These are phyloP conservation scores for Drosophila funebris DNA, from an alignment of 1,140 invertebrate species.

Conservation along the genomic window DNA sequence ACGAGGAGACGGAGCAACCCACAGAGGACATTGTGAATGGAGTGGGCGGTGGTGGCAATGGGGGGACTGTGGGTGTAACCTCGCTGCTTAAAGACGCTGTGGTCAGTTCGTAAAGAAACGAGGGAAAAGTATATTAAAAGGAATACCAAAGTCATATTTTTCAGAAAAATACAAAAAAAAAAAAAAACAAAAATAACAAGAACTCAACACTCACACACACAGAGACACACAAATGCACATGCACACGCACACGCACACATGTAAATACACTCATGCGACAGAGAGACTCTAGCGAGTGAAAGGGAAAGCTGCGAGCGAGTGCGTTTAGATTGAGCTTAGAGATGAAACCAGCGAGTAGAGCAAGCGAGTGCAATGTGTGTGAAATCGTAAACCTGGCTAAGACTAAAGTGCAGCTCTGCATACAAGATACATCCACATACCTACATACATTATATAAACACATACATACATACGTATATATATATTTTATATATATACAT, in stretches of 20 bases:
- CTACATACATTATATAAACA: conserved; percentile 21
- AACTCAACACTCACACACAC: conserved; percentile 37
- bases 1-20: conserved; percentile 10
- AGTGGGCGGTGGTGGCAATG: background rate
- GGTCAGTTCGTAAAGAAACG: conserved; percentile 58
- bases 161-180: conserved; percentile 83
- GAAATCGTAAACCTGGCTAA: conserved; percentile 36
- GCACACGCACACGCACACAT: conserved; percentile 36
- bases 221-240: conserved; percentile 23
- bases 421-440: conserved; percentile 37
- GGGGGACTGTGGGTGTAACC: conserved; percentile 20
- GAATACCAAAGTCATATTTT: conserved; percentile 83
- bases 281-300: conserved; percentile 1
- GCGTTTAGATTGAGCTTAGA: background rate
- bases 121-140: conserved; percentile 29
- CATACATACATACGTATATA: conserved; percentile 24
- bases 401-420: conserved; percentile 44
- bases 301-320: background rate
- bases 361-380: background rate
- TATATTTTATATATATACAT: conserved; percentile 25
- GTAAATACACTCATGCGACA: conserved; percentile 48
- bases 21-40: conserved; percentile 53
- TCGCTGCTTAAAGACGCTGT: conserved; percentile 70
- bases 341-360: background rate
- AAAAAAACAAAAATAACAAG: conserved; percentile 37